Evolutionary conservation across 2,888 invertebrate species (phyloP), one percentile per base, ranked within the genome.

Genomic region (Eumacrocentrus americanus): DNA sequence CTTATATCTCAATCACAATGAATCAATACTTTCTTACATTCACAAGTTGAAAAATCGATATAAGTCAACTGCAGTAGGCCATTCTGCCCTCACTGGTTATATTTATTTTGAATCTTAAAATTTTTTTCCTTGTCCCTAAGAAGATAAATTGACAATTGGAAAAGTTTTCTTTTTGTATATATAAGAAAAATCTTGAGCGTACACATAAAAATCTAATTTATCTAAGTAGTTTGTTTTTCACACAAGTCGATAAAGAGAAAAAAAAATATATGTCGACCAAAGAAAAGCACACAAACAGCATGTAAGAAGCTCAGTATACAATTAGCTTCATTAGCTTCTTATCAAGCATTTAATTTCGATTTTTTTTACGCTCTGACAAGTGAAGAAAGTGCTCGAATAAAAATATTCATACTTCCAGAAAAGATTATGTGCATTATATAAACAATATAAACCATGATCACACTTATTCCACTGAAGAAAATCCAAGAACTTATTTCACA

Each of bases 11-110:
- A 50, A 51, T 46, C 46, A 52, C 38, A 52, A 58, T 58, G 7
- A 34, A 58, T 58, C 18, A 46, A 29, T 46, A 58, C 46, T 58
- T 58, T 58, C 52, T 52, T 58, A 52, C 52, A 58, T 52, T 58
- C 44, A 58, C 37, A 52, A 52, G 3, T 58, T 58, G 20, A 38
- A 35, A n/a, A 51, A 23, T 42, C 23, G 37, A 23, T 37, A 18
- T 18, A 29, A 48, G 48, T 48, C 57, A 48, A 48, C 25, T 11
- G 16, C 20, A n/a, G n/a, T n/a, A n/a, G 42, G 18, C 38, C 16
- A 6, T 16, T 11, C n/a, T 35, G 9, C 2, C 2, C n/a, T 35
- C 2, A 11, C 9, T 35, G 2, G 9, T 35, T 11, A 35, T 35
- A 4, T 35, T 35, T 35, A 35, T 35, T 2, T 4, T 29, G 16